Conservation (phyloP, 2,113 vertebrate species). For the Mungos mungo region DNA sequence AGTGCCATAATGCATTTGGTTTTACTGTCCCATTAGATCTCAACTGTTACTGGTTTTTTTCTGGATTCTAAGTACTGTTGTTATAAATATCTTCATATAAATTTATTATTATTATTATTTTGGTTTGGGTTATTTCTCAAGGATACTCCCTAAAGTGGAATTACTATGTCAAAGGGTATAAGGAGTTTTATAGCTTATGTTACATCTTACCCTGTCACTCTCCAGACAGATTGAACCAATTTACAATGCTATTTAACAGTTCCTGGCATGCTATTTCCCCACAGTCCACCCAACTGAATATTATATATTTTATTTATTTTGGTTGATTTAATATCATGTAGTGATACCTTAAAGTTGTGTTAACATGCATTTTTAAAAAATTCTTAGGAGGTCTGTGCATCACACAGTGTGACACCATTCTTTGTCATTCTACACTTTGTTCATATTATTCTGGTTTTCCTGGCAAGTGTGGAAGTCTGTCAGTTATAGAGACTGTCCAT, state of each 20-base stretch:
- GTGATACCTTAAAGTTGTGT: neutral
- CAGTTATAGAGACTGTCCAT: neutral
- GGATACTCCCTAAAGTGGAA: constrained; percentile 36
- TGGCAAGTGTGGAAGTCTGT: neutral
- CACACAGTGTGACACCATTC: neutral
- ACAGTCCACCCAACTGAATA: neutral
- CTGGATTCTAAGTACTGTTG: constrained; percentile 16
- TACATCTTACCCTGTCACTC: neutral
- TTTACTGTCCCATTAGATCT: neutral
- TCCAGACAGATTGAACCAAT: neutral
- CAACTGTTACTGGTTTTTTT: constrained; percentile 18
- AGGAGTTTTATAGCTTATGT: constrained; percentile 26
- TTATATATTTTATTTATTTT: constrained; percentile 42
- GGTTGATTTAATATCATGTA: neutral
- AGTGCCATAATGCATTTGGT: neutral
- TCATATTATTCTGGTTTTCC: neutral
- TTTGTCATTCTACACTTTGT: neutral
- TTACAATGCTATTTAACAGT: neutral
- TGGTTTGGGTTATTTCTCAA: constrained; percentile 54
- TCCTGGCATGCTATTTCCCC: neutral
- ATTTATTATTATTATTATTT: neutral
- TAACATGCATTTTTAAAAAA: neutral
- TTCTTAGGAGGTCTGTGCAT: neutral
- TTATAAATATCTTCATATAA: constrained; percentile 58
- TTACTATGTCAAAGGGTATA: constrained; percentile 42